Conservation (phyloP, 2,797 vertebrate species). For the Pygocentrus nattereri region DNA sequence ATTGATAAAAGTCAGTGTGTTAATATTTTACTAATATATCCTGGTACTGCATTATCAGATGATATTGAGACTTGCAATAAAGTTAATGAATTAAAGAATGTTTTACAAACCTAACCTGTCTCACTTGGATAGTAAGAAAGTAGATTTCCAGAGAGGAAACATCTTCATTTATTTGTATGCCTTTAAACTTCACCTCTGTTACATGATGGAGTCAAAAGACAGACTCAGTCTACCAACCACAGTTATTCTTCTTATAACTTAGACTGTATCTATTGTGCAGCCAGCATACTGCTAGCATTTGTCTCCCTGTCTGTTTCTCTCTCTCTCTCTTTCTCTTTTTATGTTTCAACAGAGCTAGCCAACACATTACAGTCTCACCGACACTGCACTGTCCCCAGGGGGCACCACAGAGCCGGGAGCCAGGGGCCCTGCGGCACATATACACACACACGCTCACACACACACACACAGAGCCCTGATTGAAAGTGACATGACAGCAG, state of each 20-base stretch:
- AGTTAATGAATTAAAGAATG: no score
- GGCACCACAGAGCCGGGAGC: constrained; percentile 54
- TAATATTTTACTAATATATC: neutral
- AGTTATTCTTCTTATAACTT: neutral
- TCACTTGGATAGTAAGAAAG: no score
- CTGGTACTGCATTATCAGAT: no score
- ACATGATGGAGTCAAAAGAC: neutral
- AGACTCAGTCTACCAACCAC: neutral
- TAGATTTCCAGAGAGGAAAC: no score
- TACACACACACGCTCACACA: constrained; percentile 32
- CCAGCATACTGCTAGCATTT: constrained; percentile 7
- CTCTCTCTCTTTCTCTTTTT: constrained; percentile 19
- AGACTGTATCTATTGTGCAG: neutral
- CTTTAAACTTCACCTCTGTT: neutral
- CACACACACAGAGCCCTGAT: constrained; percentile 53
- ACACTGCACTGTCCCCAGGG: constrained; percentile 58
- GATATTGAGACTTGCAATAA: no score
- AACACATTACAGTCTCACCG: constrained; percentile 59
- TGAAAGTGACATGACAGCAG: constrained; percentile 66
- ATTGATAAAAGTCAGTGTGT: neutral
- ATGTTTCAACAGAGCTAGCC: constrained; percentile 48
- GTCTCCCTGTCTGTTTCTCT: constrained; percentile 30
- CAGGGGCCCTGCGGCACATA: constrained; percentile 49
- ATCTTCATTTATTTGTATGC: no score
- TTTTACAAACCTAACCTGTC: no score